phyloP scores from a whole-genome alignment of 2,888 invertebrate species.

The Phaonia tiefii region DNA sequence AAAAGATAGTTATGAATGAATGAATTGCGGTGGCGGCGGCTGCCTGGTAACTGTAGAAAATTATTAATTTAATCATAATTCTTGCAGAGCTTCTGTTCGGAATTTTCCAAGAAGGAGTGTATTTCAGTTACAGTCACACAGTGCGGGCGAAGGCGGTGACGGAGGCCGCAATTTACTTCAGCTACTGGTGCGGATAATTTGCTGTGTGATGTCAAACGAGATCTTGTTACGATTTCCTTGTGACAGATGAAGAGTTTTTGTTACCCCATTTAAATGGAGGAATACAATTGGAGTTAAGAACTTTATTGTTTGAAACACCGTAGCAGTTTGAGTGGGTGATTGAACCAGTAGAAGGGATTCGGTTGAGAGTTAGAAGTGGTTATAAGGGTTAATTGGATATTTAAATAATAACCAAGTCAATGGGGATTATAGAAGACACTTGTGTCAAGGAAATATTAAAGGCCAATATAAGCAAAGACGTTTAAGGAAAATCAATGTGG shows the following conservation, averaged over 20 bases:
- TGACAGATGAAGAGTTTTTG: conserved; percentile 1
- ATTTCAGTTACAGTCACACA: too few relatives aligned
- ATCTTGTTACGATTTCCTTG: conserved; percentile 39
- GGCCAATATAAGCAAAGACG: too few relatives aligned
- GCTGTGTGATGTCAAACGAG: conserved; percentile 49
- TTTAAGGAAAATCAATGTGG: too few relatives aligned
- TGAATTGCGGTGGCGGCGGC: conserved; percentile 53
- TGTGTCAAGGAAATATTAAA: not conserved
- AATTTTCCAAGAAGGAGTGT: not conserved
- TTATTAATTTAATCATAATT: conserved; percentile 55
- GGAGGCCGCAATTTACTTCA: conserved; percentile 56
- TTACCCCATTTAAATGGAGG: too few relatives aligned
- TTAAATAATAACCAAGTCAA: too few relatives aligned
- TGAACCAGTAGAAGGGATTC: conserved; percentile 3
- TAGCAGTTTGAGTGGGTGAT: conserved; percentile 13
- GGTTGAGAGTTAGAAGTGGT: not conserved
- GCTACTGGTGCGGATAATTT: conserved; percentile 65
- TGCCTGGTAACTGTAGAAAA: conserved; percentile 59
- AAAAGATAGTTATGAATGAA: conserved; percentile 20
- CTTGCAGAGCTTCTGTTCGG: conserved; percentile 33
- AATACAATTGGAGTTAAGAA: not conserved
- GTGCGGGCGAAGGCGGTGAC: conserved; percentile 37
- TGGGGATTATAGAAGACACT: not conserved
- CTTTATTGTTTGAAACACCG: not conserved
- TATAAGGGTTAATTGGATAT: too few relatives aligned